These are phyloP conservation scores for Drosophila subsilvestris DNA, from an alignment of 2,888 invertebrate species.

Conservation along the genomic window DNA sequence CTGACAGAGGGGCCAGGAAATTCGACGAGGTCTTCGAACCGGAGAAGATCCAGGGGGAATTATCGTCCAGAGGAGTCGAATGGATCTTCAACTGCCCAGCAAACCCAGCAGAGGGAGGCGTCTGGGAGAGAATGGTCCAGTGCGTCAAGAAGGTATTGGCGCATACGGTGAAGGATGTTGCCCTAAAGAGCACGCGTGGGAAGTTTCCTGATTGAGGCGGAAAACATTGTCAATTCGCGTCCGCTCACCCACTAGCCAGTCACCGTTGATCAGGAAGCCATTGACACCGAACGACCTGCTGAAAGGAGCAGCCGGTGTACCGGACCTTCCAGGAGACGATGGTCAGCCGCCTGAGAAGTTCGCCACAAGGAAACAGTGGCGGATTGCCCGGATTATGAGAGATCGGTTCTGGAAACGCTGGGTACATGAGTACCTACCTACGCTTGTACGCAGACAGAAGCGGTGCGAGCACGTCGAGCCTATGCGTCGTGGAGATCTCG, in stretches of 20 bases:
- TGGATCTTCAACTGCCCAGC: slow-evolving; percentile 14
- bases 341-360: not conserved
- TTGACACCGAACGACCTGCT: not conserved
- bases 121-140: slow-evolving; percentile 17
- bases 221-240: too few relatives aligned
- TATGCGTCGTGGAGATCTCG: not conserved
- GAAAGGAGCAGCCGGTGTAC: not conserved
- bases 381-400: not conserved
- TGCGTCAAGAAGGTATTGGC: not conserved
- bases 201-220: too few relatives aligned
- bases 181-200: too few relatives aligned
- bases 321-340: not conserved
- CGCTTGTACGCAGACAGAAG: not conserved
- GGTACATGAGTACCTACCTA: not conserved
- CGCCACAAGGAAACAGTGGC: not conserved
- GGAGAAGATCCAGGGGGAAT: slow-evolving; percentile 4
- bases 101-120: slow-evolving; percentile 7
- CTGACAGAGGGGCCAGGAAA: not conserved
- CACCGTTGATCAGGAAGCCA: not conserved
- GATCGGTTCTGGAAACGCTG: not conserved
- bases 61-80: slow-evolving; percentile 2
- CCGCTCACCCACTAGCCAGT: not conserved
- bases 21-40: slow-evolving; percentile 14
- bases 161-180: not conserved
- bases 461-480: not conserved